Evolutionary conservation across 2,888 invertebrate species (phyloP).

Genomic region (Ormyrus pomaceus): DNA sequence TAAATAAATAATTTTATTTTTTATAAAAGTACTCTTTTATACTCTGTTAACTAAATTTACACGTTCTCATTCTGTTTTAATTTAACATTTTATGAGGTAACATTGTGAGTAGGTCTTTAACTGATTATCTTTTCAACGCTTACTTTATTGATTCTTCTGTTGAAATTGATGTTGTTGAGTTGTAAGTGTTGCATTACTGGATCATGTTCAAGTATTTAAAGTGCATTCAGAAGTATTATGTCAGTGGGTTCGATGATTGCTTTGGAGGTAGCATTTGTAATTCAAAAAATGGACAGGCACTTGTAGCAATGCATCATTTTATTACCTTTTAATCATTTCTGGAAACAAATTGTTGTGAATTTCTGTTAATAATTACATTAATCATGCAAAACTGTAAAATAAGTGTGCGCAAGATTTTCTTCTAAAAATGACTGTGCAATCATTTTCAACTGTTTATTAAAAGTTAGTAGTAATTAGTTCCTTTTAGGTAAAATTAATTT

Average conservation of each 20-base stretch:
- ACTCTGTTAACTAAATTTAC: not conserved
- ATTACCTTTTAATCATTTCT: not conserved
- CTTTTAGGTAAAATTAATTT: too few species aligned
- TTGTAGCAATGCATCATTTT: not conserved
- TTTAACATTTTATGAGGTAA: slow-evolving; percentile 24
- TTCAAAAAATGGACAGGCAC: not conserved
- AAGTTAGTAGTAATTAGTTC: too few species aligned
- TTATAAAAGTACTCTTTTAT: not conserved
- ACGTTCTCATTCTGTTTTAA: slow-evolving; percentile 27
- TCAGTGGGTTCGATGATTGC: slow-evolving; percentile 48
- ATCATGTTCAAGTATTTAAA: slow-evolving; percentile 51
- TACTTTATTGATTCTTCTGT: slow-evolving; percentile 34
- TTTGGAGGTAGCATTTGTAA: slow-evolving; percentile 23
- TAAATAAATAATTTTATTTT: not conserved
- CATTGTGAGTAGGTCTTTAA: not conserved
- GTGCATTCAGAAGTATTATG: slow-evolving; percentile 42
- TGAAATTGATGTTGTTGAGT: slow-evolving; percentile 42
- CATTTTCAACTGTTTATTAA: too few species aligned
- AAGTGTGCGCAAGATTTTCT: too few species aligned
- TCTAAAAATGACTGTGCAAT: too few species aligned
- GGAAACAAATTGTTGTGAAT: not conserved
- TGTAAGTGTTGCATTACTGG: slow-evolving; percentile 45
- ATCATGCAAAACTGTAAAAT: not conserved
- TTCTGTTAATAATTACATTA: not conserved
- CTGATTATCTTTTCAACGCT: slow-evolving; percentile 39